Base-by-base conservation (phyloP, 2,113 vertebrate species). In the Phylloscopus trochiloides region DNA sequence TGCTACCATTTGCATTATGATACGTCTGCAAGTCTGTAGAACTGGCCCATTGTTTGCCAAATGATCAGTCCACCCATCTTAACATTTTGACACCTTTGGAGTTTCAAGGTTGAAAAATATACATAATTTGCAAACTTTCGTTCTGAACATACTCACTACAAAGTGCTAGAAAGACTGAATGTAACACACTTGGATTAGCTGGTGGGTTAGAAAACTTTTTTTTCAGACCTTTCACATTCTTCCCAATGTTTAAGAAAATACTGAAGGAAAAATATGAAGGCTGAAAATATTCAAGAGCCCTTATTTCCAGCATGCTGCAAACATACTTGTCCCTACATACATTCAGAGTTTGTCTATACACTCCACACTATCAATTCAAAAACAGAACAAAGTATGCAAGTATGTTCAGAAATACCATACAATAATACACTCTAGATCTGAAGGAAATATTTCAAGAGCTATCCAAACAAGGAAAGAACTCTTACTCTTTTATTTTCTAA, bases 361-460 rank as follows among this genome's bases (percentile, higher is more conserved):
- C 6, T 4, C 12, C 58, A 48, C 1, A n/a, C 3, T 38, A 54
- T 48, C 17, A 26, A 34, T 28, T 25, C 2, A 12, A 63, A 86
- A 63, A 0, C 14, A 67, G 8, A 42, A 5, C 6, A n/a, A 55
- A 13, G 2, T 28, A 38, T 7, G 14, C 10, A 45, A 12, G 7
- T 58, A 19, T 34, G n/a, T 47, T 79, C 43, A 88, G 51, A 71
- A 78, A 29, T 10, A 2, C 3, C 9, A 14, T 28, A 16, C 0
- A 1, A 7, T n/a, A 10, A 20, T 17, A 14, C 11, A 29, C 1
- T 17, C 3, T 32, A 36, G 20, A 48, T 72, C 40, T 77, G 29
- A 82, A 90, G 14, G 13, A 66, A 81, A 1, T 11, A 70, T 70
- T 79, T 70, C 29, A 61, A 21, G 14, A 65, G 18, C 12, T 66